Conservation (phyloP, 2,797 vertebrate genomes). For the Heliangelus exortis region DNA sequence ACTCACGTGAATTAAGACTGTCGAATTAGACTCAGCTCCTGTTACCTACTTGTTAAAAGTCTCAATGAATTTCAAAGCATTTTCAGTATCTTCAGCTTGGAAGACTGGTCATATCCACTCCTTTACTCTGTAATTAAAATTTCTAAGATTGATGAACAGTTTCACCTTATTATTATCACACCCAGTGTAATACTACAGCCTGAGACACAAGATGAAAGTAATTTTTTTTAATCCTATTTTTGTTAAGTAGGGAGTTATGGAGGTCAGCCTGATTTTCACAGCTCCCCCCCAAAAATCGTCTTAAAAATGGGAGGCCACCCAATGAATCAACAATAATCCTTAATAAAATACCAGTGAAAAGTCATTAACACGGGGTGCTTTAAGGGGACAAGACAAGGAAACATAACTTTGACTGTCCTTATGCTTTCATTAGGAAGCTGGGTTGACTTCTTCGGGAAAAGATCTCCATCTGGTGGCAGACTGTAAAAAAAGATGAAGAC, state of each 20-base stretch:
- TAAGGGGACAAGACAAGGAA: not conserved
- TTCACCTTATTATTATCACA: not conserved
- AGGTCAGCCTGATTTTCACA: not conserved
- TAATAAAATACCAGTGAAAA: not conserved
- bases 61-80: not conserved
- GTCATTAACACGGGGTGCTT: not conserved
- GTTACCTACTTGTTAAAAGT: not conserved
- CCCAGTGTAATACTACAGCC: not conserved
- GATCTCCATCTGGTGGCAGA: slow-evolving; percentile 74
- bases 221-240: not conserved
- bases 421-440: not conserved
- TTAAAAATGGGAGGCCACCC: not conserved
- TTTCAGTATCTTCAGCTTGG: not conserved
- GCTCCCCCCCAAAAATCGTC: not conserved
- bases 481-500: not conserved
- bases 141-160: not conserved
- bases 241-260: not conserved
- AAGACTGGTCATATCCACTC: not conserved
- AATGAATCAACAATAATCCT: not conserved
- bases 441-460: slow-evolving; percentile 50
- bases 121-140: not conserved
- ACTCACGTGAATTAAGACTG: not conserved
- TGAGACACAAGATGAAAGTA: not conserved
- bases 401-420: not conserved
- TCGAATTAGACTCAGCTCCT: not conserved